A percentile compares a stretch with the other conserved stretches of the same genome.
Conservation (phyloP, 2,797 vertebrate genomes). For the Bucorvus abyssinicus region DNA sequence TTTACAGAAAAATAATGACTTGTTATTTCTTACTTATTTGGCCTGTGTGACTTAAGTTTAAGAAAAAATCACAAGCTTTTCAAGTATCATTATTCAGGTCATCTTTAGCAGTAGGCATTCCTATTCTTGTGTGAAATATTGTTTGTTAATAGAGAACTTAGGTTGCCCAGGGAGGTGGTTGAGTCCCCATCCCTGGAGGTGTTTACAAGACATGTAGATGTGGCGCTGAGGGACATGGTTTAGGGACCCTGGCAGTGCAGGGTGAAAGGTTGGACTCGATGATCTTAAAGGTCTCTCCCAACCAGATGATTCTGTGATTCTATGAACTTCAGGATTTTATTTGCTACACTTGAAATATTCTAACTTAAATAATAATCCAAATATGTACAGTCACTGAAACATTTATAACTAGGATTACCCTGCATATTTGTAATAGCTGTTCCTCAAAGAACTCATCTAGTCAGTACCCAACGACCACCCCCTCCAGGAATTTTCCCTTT, state of each 20-base stretch:
- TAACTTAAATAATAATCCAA: neutral
- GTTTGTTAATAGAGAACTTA: neutral
- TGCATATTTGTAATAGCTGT: neutral
- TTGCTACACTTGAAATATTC: neutral
- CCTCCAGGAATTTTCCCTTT: neutral
- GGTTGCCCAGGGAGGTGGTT: too few species aligned
- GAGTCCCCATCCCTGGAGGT: too few species aligned
- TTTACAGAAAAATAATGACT: neutral
- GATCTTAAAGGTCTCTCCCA: too few species aligned
- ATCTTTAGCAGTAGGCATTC: neutral
- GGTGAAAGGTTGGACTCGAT: too few species aligned
- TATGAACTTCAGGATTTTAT: neutral
- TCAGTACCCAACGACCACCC: neutral
- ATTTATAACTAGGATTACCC: neutral
- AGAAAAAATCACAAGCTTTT: neutral
- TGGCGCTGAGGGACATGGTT: too few species aligned
- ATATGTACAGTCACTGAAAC: neutral
- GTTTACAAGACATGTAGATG: too few species aligned
- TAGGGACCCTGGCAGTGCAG: too few species aligned
- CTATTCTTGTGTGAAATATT: neutral
- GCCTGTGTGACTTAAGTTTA: neutral
- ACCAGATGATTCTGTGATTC: too few species aligned
- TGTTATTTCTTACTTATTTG: neutral
- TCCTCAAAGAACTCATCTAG: neutral
- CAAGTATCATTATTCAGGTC: neutral